phyloP scores from a whole-genome alignment of 2,888 invertebrate species.

The Chrysolina haemoptera region DNA sequence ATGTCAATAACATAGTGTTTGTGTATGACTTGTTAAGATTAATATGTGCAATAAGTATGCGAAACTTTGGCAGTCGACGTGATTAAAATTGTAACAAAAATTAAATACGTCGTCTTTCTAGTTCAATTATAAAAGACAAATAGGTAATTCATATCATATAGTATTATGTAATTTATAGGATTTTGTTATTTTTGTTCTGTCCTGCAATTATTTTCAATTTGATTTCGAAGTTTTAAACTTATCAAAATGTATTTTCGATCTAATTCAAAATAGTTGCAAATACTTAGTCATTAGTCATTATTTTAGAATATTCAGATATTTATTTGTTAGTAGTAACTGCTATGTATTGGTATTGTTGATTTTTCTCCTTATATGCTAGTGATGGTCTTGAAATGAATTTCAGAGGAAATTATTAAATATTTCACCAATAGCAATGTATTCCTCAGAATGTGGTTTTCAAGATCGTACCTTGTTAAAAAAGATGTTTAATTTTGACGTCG shows the following conservation, averaged over 20 bases:
- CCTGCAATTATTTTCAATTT: constrained; percentile 55
- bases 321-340: constrained; percentile 5
- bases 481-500: background rate
- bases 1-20: constrained; percentile 58
- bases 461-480: background rate
- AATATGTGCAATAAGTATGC: constrained; percentile 30
- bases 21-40: constrained; percentile 48
- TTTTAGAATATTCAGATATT: constrained; percentile 55
- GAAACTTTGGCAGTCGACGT: constrained; percentile 28
- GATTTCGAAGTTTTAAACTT: constrained; percentile 31
- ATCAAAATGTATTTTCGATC: constrained; percentile 40
- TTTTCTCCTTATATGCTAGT: background rate
- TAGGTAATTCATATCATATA: constrained; percentile 69
- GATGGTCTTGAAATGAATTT: background rate
- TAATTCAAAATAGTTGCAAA: constrained; percentile 51
- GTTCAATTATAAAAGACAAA: constrained; percentile 65
- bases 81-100: constrained; percentile 7
- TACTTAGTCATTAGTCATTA: constrained; percentile 59
- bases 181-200: constrained; percentile 45
- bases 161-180: constrained; percentile 66
- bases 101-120: constrained; percentile 27
- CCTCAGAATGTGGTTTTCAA: background rate
- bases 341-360: constrained; percentile 2
- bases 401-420: background rate
- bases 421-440: background rate